These are phyloP conservation scores for Mnemiopsis leidyi DNA, from an alignment of 37 sponge, comb jelly and placozoan genomes.

Conservation along the genomic window DNA sequence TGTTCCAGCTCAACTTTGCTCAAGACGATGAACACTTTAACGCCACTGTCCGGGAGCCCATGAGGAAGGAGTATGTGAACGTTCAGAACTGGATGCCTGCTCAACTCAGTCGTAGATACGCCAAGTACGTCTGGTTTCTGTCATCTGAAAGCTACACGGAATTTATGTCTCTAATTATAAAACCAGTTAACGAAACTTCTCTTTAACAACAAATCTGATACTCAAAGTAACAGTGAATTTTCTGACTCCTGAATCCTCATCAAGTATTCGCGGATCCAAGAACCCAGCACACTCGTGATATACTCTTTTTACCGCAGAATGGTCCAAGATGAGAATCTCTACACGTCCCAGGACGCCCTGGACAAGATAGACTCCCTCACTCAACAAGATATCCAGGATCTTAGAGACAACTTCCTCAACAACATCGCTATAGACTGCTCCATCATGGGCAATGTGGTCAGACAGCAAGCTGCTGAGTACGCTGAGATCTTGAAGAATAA, in stretches of 20 bases:
- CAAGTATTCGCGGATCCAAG: no score
- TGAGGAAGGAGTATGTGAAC: constrained; percentile 27
- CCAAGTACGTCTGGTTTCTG: not conserved
- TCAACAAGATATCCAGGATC: not conserved
- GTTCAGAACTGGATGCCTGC: constrained; percentile 30
- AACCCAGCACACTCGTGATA: no score
- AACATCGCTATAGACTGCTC: constrained; percentile 1
- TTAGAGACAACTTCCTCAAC: constrained; percentile 2
- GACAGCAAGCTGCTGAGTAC: not conserved
- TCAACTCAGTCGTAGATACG: not conserved
- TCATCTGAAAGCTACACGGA: no score
- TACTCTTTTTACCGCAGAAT: no score
- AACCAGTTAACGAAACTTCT: no score
- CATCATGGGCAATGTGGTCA: not conserved
- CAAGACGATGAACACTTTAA: not conserved
- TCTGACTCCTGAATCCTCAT: no score
- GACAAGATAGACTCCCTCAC: not conserved
- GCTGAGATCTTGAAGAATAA: constrained; percentile 17
- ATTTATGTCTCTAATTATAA: no score
- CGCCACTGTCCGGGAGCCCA: constrained; percentile 29
- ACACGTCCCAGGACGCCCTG: not conserved
- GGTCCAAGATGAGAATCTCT: not conserved
- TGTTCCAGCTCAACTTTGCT: not conserved
- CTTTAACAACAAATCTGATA: no score
- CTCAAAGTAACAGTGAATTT: no score